phyloP scores from a whole-genome alignment of 1,140 invertebrate species.

The Hesperophylax magnus region DNA sequence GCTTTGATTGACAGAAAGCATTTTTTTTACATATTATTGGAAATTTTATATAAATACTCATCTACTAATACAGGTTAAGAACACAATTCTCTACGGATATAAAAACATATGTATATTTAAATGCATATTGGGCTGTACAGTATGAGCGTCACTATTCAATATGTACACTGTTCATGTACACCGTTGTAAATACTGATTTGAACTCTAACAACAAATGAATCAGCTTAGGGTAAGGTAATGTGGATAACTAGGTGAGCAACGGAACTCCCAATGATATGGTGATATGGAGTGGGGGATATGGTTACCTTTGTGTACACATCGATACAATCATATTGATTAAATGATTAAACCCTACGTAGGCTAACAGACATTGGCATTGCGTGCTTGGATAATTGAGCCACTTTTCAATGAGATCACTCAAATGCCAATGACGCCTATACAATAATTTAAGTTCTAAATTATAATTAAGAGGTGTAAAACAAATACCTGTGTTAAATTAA shows the following conservation, averaged over 20 bases:
- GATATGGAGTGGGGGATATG: background rate
- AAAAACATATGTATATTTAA: background rate
- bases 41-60: slow-evolving; percentile 6
- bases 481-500: slow-evolving; percentile 13
- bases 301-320: slow-evolving; percentile 4
- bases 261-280: slow-evolving; percentile 20
- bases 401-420: no score
- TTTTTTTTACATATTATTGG: background rate
- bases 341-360: background rate
- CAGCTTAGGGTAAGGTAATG: no score
- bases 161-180: slow-evolving; percentile 13
- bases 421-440: background rate
- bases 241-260: background rate
- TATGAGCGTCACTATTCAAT: slow-evolving; percentile 10
- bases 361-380: slow-evolving; percentile 2
- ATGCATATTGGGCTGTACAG: slow-evolving; percentile 3
- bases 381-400: slow-evolving; percentile 6
- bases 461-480: background rate
- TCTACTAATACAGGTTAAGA: background rate
- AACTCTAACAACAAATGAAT: slow-evolving; percentile 13
- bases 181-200: slow-evolving; percentile 15
- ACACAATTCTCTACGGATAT: slow-evolving; percentile 14
- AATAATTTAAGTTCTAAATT: slow-evolving; percentile 7
- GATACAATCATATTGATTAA: background rate
- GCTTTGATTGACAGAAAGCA: slow-evolving; percentile 1